phyloP scores from a whole-genome alignment of 2,888 invertebrate species.

The Beris chalybata region DNA sequence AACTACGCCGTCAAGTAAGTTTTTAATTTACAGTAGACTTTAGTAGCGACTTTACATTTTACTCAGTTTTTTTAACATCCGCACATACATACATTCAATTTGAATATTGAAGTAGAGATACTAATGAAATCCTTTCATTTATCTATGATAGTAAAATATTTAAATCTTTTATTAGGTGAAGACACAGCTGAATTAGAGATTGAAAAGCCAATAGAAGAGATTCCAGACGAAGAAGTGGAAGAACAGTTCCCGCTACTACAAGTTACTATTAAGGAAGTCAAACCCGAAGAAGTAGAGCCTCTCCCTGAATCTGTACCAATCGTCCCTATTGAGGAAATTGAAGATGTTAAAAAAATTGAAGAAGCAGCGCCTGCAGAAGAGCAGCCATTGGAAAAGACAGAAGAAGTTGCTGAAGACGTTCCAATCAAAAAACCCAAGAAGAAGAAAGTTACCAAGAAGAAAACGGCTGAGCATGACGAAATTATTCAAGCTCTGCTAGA shows the following conservation, averaged over 20 bases:
- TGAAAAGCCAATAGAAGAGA: slow-evolving; percentile 46
- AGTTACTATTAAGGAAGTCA: slow-evolving; percentile 1
- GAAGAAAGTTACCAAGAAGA: slow-evolving; percentile 44
- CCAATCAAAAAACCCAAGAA: slow-evolving; percentile 41
- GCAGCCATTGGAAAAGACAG: slow-evolving; percentile 34
- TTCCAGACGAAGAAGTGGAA: slow-evolving; percentile 45
- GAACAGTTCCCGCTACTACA: slow-evolving; percentile 39
- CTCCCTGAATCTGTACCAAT: background rate
- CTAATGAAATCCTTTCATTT: background rate
- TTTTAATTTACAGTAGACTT: slow-evolving; percentile 1
- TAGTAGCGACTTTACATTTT: no score
- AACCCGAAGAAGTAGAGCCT: background rate
- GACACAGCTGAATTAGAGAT: background rate
- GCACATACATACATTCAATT: background rate
- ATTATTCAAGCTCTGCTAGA: slow-evolving; percentile 51
- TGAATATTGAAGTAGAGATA: no score
- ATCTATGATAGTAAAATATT: background rate
- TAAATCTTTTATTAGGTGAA: background rate
- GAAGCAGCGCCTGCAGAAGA: slow-evolving; percentile 20
- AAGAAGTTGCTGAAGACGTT: slow-evolving; percentile 34
- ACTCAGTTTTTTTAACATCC: background rate
- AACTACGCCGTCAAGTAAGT: slow-evolving; percentile 27
- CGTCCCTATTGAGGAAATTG: background rate
- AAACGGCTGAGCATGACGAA: slow-evolving; percentile 52
- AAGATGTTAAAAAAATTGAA: slow-evolving; percentile 15